Conservation (phyloP, 1,140 invertebrate species). For the Helicoverpa zea region DNA sequence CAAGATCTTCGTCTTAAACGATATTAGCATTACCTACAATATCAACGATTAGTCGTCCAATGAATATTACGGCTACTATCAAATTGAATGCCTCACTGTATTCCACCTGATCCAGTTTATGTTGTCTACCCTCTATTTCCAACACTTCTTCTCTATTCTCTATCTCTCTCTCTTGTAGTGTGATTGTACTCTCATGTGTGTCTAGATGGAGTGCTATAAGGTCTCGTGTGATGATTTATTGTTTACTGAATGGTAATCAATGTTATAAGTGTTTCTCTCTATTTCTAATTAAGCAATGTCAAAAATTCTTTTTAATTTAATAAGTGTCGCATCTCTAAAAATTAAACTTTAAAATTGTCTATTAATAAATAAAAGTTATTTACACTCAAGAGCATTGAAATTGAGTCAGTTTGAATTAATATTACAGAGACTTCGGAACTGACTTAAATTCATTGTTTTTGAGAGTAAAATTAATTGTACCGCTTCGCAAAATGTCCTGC, state of each 20-base stretch:
- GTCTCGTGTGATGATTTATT: constrained; percentile 2
- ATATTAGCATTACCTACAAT: constrained; percentile 6
- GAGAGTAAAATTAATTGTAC: background rate
- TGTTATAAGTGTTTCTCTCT: constrained; percentile 10
- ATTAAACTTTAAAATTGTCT: no score
- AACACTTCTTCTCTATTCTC: constrained; percentile 6
- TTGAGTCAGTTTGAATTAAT: no score
- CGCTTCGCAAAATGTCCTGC: constrained; percentile 18
- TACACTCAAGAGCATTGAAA: no score
- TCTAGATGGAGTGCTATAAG: background rate
- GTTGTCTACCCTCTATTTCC: constrained; percentile 12
- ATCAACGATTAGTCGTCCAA: constrained; percentile 28
- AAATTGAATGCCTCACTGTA: constrained; percentile 36
- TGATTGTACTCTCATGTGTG: constrained; percentile 18
- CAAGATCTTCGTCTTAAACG: background rate
- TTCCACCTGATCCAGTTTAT: constrained; percentile 36
- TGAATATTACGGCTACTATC: constrained; percentile 26
- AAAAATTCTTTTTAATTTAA: background rate
- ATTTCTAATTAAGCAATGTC: background rate
- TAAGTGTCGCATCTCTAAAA: no score
- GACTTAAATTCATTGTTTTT: no score
- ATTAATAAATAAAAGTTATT: no score
- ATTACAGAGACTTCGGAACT: no score
- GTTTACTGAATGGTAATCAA: constrained; percentile 37
- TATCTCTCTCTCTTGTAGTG: constrained; percentile 20